These are phyloP conservation scores for Sphenopsis melanotis DNA, from an alignment of 2,797 vertebrate genomes.

Conservation along the genomic window DNA sequence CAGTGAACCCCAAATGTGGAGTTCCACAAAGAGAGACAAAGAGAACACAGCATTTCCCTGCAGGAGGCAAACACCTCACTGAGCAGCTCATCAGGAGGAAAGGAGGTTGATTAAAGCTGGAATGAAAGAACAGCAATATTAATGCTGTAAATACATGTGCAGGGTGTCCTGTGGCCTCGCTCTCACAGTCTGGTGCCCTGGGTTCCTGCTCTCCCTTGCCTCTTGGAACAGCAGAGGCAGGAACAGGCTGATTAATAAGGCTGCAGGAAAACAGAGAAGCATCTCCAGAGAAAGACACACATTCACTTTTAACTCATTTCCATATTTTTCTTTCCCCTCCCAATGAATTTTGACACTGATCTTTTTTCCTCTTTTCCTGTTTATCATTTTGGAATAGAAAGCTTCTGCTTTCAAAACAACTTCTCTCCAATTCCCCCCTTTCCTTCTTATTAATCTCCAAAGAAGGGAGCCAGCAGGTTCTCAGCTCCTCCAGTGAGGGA, in stretches of 20 bases:
- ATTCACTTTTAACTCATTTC: background rate
- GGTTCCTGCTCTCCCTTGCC: background rate
- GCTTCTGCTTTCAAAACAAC: background rate
- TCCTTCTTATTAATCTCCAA: background rate
- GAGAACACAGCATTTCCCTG: background rate
- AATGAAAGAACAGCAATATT: background rate
- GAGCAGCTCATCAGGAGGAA: background rate
- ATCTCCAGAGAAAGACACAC: constrained; percentile 1
- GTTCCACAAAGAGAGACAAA: background rate
- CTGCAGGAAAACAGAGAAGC: background rate
- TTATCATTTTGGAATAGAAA: background rate
- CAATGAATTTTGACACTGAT: background rate
- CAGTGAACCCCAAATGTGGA: background rate
- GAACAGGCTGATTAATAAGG: background rate
- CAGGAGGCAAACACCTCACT: background rate
- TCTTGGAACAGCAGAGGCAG: background rate
- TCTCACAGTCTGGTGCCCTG: background rate
- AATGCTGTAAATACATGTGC: background rate
- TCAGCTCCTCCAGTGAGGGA: background rate
- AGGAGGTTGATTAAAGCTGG: constrained; percentile 11
- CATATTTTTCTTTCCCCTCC: background rate
- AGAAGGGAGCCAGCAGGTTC: background rate
- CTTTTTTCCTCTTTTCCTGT: background rate
- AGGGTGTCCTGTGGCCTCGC: background rate
- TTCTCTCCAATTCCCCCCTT: background rate